Percentiles rank a stretch among this genome's conserved stretches.
Evolutionary conservation across 1,140 invertebrate genomes (phyloP).

Genomic region (Caenorhabditis elegans): DNA sequence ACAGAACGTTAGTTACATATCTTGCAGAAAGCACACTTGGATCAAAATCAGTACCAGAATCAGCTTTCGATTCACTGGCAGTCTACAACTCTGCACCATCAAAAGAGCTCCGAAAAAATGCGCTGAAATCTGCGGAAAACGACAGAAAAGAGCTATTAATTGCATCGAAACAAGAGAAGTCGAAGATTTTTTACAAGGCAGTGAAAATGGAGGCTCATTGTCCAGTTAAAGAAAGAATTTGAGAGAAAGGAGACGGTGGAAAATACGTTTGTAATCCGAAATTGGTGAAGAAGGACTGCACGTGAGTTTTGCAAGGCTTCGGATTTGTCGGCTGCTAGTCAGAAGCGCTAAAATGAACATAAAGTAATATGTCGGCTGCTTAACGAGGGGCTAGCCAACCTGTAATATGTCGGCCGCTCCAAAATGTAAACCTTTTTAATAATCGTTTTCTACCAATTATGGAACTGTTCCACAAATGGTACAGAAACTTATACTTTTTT

Average conservation of each 20-base stretch:
- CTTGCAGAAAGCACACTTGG: neutral
- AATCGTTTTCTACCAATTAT: too few species aligned
- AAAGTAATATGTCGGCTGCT: too few species aligned
- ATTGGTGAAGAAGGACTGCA: neutral
- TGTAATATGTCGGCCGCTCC: too few species aligned
- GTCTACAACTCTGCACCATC: neutral
- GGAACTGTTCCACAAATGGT: too few species aligned
- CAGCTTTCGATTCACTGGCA: neutral
- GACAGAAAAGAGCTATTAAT: neutral
- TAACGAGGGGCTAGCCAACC: too few species aligned
- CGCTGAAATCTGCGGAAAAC: neutral
- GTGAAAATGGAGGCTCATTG: neutral
- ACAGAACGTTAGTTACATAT: too few species aligned
- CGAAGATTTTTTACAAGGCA: neutral
- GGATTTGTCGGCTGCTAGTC: neutral
- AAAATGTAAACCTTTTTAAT: too few species aligned
- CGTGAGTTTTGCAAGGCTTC: neutral
- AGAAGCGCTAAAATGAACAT: neutral
- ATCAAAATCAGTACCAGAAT: too few species aligned
- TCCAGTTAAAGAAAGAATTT: neutral
- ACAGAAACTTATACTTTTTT: too few species aligned
- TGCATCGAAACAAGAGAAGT: neutral
- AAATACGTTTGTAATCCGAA: neutral
- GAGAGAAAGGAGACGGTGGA: neutral
- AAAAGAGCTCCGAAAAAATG: neutral